phyloP scores from a whole-genome alignment of 2,888 invertebrate species.

The Rhodophaea formosa region DNA sequence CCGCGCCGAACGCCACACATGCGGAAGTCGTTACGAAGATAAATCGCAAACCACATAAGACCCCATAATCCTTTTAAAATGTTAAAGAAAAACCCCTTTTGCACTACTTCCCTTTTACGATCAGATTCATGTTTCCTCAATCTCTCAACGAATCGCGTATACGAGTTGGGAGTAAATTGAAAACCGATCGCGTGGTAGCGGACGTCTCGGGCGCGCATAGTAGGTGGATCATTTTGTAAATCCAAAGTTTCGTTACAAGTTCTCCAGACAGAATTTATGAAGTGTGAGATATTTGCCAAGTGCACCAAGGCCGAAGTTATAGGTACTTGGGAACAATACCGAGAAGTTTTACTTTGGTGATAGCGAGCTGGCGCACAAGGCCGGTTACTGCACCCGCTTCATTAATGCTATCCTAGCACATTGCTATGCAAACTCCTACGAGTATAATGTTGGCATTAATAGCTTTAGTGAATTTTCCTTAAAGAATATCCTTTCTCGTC shows the following conservation, averaged over 20 bases:
- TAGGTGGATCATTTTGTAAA: conserved; percentile 25
- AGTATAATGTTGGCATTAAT: conserved; percentile 40
- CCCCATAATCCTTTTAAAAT: conserved; percentile 64
- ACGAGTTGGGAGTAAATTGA: conserved; percentile 3
- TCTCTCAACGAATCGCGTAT: conserved; percentile 17
- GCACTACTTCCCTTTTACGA: conserved; percentile 38
- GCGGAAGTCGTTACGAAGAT: conserved; percentile 74
- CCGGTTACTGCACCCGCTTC: conserved; percentile 25
- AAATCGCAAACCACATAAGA: conserved; percentile 63
- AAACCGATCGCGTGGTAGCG: neutral
- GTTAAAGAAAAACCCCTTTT: conserved; percentile 48
- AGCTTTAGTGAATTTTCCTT: conserved; percentile 33
- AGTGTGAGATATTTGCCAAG: conserved; percentile 54
- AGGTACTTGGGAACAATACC: conserved; percentile 53
- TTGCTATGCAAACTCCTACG: conserved; percentile 43
- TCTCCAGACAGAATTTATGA: conserved; percentile 52
- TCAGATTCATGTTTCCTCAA: conserved; percentile 35
- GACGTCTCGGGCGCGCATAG: conserved; percentile 5
- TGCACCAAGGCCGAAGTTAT: conserved; percentile 50
- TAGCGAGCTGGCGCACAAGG: conserved; percentile 26
- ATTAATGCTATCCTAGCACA: conserved; percentile 41
- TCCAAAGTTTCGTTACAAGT: conserved; percentile 46
- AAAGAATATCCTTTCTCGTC: conserved; percentile 23
- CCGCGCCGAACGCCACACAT: conserved; percentile 50
- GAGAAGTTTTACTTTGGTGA: conserved; percentile 46